A percentile compares a stretch with the other conserved stretches of the same genome.
Evolutionary conservation across 2,888 invertebrate genomes (phyloP).

Genomic region (Hydroisotoma schaefferi): DNA sequence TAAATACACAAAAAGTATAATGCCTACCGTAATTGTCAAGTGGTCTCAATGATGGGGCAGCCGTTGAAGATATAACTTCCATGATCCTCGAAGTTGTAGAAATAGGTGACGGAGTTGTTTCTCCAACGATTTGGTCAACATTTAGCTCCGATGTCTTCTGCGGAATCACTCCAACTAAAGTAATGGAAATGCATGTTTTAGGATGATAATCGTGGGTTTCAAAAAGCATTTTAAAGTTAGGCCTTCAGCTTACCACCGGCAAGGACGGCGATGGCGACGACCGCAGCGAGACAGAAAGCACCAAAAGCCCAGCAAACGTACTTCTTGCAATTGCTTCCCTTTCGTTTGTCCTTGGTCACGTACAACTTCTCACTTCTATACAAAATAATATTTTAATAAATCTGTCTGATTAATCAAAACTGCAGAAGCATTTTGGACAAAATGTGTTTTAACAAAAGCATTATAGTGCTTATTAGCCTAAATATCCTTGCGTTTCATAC

Average conservation of each 20-base stretch:
- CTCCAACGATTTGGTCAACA: slow-evolving; percentile 19
- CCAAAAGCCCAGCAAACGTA: slow-evolving; percentile 68
- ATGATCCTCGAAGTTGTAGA: slow-evolving; percentile 13
- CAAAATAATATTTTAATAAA: too few relatives aligned
- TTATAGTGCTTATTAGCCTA: neutral
- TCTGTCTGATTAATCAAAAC: too few relatives aligned
- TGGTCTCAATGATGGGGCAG: slow-evolving; percentile 2
- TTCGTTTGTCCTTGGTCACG: slow-evolving; percentile 74
- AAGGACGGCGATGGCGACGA: slow-evolving; percentile 67
- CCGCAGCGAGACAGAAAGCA: slow-evolving; percentile 62
- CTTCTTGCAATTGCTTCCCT: slow-evolving; percentile 61
- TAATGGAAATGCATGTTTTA: neutral
- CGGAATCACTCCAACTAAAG: slow-evolving; percentile 42
- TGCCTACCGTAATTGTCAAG: slow-evolving; percentile 25
- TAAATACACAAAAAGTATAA: slow-evolving; percentile 19
- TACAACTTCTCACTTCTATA: slow-evolving; percentile 78
- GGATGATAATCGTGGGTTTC: neutral
- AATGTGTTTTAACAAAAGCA: neutral
- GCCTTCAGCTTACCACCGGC: slow-evolving; percentile 66
- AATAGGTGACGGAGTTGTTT: slow-evolving; percentile 22
- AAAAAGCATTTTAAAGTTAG: neutral
- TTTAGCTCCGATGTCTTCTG: slow-evolving; percentile 31
- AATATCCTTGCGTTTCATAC: slow-evolving; percentile 53
- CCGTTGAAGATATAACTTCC: slow-evolving; percentile 13
- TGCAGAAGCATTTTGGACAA: too few relatives aligned